These are phyloP conservation scores for Serilophus lunatus DNA, from an alignment of 2,113 vertebrate species.

Conservation along the genomic window DNA sequence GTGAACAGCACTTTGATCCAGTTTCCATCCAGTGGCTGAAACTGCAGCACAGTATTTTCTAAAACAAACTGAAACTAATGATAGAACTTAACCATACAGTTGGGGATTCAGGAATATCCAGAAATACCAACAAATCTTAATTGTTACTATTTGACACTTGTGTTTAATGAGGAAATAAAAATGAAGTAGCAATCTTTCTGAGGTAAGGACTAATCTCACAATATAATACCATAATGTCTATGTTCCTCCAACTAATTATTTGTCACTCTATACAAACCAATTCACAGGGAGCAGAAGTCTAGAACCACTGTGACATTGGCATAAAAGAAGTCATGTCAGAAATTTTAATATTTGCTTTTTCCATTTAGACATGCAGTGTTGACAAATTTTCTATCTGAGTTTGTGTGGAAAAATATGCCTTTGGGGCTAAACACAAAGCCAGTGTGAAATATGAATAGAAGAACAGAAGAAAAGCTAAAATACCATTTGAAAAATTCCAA, in stretches of 20 bases:
- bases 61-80: not conserved
- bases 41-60: not conserved
- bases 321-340: not conserved
- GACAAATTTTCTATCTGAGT: not conserved
- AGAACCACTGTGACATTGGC: not conserved
- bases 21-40: not conserved
- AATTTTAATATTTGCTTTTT: not conserved
- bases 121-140: not conserved
- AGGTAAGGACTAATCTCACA: not conserved
- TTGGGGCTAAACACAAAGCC: constrained; percentile 3
- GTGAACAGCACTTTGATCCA: not conserved
- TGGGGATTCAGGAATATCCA: not conserved
- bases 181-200: not conserved
- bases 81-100: not conserved
- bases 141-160: not conserved
- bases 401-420: not conserved
- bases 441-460: not conserved
- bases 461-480: not conserved
- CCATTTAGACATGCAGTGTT: not conserved
- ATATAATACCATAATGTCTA: not conserved
- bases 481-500: not conserved
- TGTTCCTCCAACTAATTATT: not conserved
- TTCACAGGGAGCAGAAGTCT: not conserved
- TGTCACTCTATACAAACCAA: not conserved
- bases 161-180: not conserved